A percentile compares a stretch with the other conserved stretches of the same genome.
Evolutionary conservation across 2,888 invertebrate genomes (phyloP).

Genomic region (Callosobruchus maculatus): DNA sequence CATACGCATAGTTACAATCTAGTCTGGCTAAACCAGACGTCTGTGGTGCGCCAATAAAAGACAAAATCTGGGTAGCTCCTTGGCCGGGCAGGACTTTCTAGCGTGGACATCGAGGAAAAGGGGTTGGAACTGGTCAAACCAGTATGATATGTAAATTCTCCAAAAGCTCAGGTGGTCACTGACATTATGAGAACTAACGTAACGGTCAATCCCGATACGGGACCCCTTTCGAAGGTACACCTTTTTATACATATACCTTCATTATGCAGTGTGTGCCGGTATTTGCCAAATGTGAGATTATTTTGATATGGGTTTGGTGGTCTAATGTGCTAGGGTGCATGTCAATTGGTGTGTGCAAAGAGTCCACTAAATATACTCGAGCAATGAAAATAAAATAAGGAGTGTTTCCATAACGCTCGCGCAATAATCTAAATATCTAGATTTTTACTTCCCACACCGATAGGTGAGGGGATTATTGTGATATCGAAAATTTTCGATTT

Average conservation of each 20-base stretch:
- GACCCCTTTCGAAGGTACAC: constrained; percentile 12
- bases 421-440: no score
- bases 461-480: no score
- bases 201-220: constrained; percentile 24
- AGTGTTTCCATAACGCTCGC: no score
- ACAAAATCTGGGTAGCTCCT: constrained; percentile 27
- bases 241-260: background rate
- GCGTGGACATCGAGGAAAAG: constrained; percentile 27
- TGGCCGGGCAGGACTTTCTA: constrained; percentile 25
- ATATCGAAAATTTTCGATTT: no score
- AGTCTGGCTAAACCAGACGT: background rate
- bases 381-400: no score
- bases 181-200: constrained; percentile 21
- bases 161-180: constrained; percentile 18
- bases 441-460: no score
- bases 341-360: no score
- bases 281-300: background rate
- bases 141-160: constrained; percentile 43
- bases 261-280: background rate
- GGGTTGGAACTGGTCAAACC: constrained; percentile 42
- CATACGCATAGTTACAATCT: no score
- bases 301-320: background rate
- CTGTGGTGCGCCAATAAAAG: background rate
- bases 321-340: background rate
- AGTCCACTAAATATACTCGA: no score